Conservation (phyloP, 2,888 invertebrate species). For the Polyommatus iphigenia region DNA sequence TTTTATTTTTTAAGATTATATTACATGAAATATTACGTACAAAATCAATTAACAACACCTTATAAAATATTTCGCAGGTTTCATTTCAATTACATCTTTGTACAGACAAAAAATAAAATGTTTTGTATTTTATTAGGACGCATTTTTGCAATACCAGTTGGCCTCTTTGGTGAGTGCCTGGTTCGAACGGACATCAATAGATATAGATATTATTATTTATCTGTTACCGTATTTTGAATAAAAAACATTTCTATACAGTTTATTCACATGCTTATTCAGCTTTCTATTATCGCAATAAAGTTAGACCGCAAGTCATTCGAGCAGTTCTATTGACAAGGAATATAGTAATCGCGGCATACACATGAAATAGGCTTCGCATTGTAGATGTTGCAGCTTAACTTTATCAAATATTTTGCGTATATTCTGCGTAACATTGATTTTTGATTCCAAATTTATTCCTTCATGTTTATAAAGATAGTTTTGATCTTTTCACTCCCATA, state of each 20-base stretch:
- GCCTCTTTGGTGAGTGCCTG: slow-evolving; percentile 78
- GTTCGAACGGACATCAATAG: slow-evolving; percentile 48
- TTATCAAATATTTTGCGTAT: slow-evolving; percentile 17
- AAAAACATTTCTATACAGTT: slow-evolving; percentile 39
- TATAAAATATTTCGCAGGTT: neutral
- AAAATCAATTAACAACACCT: neutral
- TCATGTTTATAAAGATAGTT: neutral
- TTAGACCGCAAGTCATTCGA: slow-evolving; percentile 30
- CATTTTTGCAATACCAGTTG: slow-evolving; percentile 77
- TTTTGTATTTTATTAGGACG: slow-evolving; percentile 75
- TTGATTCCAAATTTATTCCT: slow-evolving; percentile 2
- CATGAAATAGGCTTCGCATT: slow-evolving; percentile 9
- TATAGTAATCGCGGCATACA: neutral
- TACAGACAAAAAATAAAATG: slow-evolving; percentile 51
- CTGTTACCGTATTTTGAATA: slow-evolving; percentile 42
- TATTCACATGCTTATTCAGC: slow-evolving; percentile 62
- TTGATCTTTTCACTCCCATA: neutral
- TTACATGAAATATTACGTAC: neutral
- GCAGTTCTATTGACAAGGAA: slow-evolving; percentile 23
- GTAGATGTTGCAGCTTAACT: slow-evolving; percentile 16
- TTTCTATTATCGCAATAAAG: slow-evolving; percentile 48
- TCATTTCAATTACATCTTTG: neutral
- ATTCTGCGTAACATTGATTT: neutral
- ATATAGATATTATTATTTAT: slow-evolving; percentile 52
- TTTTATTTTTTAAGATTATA: neutral